These are phyloP conservation scores for Pyxicephalus adspersus DNA, from an alignment of 2,113 vertebrate genomes.

Conservation along the genomic window DNA sequence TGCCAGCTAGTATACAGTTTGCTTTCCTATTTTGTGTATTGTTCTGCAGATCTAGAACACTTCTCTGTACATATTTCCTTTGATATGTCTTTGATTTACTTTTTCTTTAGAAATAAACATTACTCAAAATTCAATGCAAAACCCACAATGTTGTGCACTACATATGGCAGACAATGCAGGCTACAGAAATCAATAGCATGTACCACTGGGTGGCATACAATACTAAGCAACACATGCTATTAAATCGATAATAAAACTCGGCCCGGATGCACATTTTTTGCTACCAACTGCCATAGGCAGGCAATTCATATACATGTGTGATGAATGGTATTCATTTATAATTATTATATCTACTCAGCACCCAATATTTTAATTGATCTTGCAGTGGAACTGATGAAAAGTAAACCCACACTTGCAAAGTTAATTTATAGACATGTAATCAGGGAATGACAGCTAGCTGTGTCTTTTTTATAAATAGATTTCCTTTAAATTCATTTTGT, in stretches of 20 bases:
- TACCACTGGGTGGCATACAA: conserved; percentile 25
- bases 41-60: neutral
- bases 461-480: no score
- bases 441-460: no score
- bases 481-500: no score
- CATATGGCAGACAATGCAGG: conserved; percentile 7
- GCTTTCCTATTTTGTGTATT: neutral
- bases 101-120: conserved; percentile 9
- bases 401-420: no score
- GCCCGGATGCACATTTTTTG: neutral
- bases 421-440: no score
- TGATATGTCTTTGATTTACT: neutral
- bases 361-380: no score
- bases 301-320: neutral
- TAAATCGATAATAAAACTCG: neutral
- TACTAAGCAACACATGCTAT: conserved; percentile 22
- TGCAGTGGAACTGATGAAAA: no score
- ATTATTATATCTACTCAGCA: no score
- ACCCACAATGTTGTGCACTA: neutral
- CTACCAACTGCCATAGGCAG: conserved; percentile 7
- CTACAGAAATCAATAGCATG: conserved; percentile 14
- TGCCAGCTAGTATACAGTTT: neutral
- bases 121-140: conserved; percentile 3
- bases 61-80: conserved; percentile 1
- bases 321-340: neutral